These are phyloP conservation scores for Drosophila antonietae DNA, from an alignment of 2,888 invertebrate species.

Conservation along the genomic window DNA sequence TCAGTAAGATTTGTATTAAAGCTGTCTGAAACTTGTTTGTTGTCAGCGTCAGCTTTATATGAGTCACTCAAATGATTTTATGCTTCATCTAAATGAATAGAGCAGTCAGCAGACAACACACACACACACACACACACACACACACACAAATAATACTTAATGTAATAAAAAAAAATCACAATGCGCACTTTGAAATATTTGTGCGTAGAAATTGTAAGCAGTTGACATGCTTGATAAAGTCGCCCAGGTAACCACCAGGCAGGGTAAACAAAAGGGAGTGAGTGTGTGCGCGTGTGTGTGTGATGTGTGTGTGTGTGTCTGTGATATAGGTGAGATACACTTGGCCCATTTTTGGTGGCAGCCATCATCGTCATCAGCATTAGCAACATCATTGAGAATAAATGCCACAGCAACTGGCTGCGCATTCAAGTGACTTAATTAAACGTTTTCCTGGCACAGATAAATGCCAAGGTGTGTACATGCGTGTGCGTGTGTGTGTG, in stretches of 20 bases:
- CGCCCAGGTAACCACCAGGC: conserved; percentile 38
- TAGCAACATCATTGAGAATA: conserved; percentile 77
- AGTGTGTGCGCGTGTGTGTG: neutral
- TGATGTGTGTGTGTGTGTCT: neutral
- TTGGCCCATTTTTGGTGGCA: conserved; percentile 7
- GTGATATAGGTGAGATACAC: conserved; percentile 22
- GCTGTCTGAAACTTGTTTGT: neutral
- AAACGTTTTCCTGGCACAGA: conserved; percentile 72
- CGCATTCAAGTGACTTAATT: conserved; percentile 77
- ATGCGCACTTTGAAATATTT: conserved; percentile 61
- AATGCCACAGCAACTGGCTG: conserved; percentile 73
- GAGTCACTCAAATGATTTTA: conserved; percentile 42
- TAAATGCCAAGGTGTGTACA: conserved; percentile 50
- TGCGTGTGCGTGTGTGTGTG: neutral
- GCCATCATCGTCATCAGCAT: conserved; percentile 66
- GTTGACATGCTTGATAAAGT: conserved; percentile 58
- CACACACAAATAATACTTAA: neutral
- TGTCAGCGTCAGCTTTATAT: conserved; percentile 10
- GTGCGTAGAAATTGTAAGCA: conserved; percentile 39
- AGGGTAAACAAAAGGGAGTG: conserved; percentile 25
- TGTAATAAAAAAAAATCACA: conserved; percentile 61
- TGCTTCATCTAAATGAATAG: conserved; percentile 49
- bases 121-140: neutral
- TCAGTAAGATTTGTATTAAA: neutral
- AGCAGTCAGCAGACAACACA: conserved; percentile 8